phyloP scores from a whole-genome alignment of 64 coral and sea anemone genomes.

The Exaiptasia diaphana region DNA sequence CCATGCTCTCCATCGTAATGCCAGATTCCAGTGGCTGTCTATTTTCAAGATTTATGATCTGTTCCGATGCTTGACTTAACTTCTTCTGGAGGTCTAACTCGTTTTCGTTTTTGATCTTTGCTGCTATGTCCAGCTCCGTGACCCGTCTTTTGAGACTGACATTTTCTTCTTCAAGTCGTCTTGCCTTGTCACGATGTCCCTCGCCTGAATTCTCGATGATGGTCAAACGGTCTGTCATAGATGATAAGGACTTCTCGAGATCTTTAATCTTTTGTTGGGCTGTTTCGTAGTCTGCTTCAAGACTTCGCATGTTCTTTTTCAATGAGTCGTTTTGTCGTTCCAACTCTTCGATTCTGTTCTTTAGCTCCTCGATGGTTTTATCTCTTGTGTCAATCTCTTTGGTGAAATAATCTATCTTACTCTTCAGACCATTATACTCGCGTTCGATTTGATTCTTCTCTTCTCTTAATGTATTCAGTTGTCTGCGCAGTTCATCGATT shows the following conservation, averaged over 20 bases:
- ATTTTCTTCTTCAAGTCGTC: slow-evolving; percentile 86
- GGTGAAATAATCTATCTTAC: slow-evolving; percentile 71
- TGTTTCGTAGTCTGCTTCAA: slow-evolving; percentile 76
- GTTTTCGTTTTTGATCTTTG: slow-evolving; percentile 68
- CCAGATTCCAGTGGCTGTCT: slow-evolving; percentile 42
- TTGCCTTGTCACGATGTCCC: slow-evolving; percentile 74
- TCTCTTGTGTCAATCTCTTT: slow-evolving; percentile 72
- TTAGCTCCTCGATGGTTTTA: slow-evolving; percentile 66
- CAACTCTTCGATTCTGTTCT: slow-evolving; percentile 47
- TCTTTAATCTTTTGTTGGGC: slow-evolving; percentile 81
- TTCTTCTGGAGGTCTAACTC: slow-evolving; percentile 61
- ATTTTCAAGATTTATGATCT: slow-evolving; percentile 59
- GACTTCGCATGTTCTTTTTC: slow-evolving; percentile 73
- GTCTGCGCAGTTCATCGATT: slow-evolving; percentile 73
- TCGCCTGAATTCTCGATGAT: slow-evolving; percentile 74
- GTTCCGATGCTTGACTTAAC: slow-evolving; percentile 48
- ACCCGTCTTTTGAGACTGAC: slow-evolving; percentile 62
- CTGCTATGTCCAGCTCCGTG: slow-evolving; percentile 65
- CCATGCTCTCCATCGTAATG: not conserved
- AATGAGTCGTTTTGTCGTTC: slow-evolving; percentile 75
- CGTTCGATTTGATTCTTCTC: slow-evolving; percentile 68
- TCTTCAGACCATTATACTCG: slow-evolving; percentile 65
- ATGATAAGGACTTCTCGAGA: slow-evolving; percentile 64
- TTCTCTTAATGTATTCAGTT: slow-evolving; percentile 52
- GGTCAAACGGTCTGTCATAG: slow-evolving; percentile 52